Evolutionary conservation across 1,140 invertebrate genomes (phyloP).

Genomic region (Tribolium castaneum): DNA sequence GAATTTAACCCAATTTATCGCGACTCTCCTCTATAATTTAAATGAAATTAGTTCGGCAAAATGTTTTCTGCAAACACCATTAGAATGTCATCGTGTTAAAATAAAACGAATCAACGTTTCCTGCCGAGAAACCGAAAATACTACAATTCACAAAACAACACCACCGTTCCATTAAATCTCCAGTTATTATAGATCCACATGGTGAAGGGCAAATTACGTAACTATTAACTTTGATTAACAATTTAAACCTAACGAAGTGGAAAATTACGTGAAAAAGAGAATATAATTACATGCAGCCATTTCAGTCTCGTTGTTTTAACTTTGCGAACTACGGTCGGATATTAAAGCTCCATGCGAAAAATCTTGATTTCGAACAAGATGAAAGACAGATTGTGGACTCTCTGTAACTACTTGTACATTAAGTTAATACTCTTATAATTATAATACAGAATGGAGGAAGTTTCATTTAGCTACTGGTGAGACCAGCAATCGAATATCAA

Average conservation of each 20-base stretch:
- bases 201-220: background rate
- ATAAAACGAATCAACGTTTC: background rate
- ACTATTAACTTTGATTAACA: constrained; percentile 15
- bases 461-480: too few relatives aligned
- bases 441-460: too few relatives aligned
- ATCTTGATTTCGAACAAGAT: background rate
- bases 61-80: background rate
- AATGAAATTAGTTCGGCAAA: background rate
- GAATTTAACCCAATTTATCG: background rate
- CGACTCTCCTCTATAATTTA: background rate
- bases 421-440: too few relatives aligned
- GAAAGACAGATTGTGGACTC: background rate
- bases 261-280: constrained; percentile 15
- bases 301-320: constrained; percentile 1
- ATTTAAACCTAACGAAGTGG: background rate
- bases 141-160: background rate
- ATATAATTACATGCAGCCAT: constrained; percentile 9
- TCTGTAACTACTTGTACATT: too few relatives aligned
- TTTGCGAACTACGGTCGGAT: background rate
- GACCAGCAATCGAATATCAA: too few relatives aligned
- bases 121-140: too few relatives aligned
- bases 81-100: background rate
- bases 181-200: background rate
- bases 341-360: background rate
- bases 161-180: background rate